These are phyloP conservation scores for Forbesichthys agassizii DNA, from an alignment of 2,113 vertebrate genomes.

Conservation along the genomic window DNA sequence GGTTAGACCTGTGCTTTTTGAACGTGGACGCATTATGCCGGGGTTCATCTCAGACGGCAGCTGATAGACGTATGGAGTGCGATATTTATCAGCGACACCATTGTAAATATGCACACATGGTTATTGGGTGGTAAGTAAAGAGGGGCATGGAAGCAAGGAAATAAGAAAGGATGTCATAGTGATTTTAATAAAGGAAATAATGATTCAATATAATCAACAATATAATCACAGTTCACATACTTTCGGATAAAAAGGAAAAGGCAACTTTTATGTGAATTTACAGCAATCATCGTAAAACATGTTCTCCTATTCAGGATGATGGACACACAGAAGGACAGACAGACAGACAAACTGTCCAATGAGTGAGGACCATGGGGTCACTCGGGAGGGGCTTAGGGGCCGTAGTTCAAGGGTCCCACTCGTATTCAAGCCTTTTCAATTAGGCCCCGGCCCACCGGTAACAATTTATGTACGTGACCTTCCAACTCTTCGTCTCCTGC, in stretches of 20 bases:
- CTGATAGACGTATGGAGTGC: slow-evolving; percentile 62
- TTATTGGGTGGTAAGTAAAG: slow-evolving; percentile 2
- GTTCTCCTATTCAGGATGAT: slow-evolving; percentile 21
- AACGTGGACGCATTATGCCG: slow-evolving; percentile 55
- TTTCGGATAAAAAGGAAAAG: too few relatives aligned
- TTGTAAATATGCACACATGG: slow-evolving; percentile 4
- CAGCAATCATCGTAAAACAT: not conserved
- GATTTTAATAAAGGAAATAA: not conserved
- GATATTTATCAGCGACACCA: slow-evolving; percentile 56
- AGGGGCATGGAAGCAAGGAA: not conserved
- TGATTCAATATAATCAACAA: too few relatives aligned
- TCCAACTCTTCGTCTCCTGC: slow-evolving; percentile 66
- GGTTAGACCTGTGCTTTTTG: slow-evolving; percentile 65
- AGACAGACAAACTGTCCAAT: slow-evolving; percentile 47
- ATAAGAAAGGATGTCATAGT: not conserved
- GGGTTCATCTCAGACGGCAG: slow-evolving; percentile 64
- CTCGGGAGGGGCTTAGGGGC: slow-evolving; percentile 48
- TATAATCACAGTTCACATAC: too few relatives aligned
- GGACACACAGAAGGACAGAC: slow-evolving; percentile 31
- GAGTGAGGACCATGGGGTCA: slow-evolving; percentile 64
- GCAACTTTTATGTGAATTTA: too few relatives aligned
- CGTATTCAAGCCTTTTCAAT: slow-evolving; percentile 74
- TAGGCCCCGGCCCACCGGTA: slow-evolving; percentile 63
- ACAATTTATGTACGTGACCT: slow-evolving; percentile 79
- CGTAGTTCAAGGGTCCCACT: slow-evolving; percentile 70